Conservation (phyloP, 2,113 vertebrate genomes). For the Apus apus region DNA sequence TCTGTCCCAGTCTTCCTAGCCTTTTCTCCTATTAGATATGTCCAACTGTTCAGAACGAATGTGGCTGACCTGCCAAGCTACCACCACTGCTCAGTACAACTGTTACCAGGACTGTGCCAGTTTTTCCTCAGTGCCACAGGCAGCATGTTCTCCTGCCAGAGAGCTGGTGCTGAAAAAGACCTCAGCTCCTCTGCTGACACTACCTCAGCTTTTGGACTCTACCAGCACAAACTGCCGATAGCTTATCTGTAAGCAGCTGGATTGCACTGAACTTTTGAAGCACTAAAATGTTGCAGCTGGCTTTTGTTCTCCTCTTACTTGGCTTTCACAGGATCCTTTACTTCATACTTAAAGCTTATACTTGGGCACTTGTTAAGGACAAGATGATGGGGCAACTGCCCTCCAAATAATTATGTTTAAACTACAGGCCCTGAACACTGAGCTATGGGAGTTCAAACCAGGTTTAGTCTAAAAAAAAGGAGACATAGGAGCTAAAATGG, state of each 20-base stretch:
- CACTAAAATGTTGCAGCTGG: background rate
- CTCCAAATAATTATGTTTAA: background rate
- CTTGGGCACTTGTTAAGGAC: background rate
- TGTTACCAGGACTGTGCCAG: background rate
- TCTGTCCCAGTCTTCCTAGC: background rate
- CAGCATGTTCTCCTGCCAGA: background rate
- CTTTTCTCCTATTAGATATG: background rate
- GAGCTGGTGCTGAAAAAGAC: background rate
- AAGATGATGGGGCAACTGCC: background rate
- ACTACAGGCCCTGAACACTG: background rate
- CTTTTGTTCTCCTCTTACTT: background rate
- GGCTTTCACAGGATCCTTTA: background rate
- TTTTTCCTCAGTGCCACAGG: background rate
- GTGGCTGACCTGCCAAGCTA: background rate
- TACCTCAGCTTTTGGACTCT: background rate
- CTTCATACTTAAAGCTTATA: background rate
- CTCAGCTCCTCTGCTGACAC: accelerated
- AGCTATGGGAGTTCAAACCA: background rate
- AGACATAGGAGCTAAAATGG: background rate
- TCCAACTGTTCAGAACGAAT: background rate
- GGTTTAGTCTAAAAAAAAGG: background rate
- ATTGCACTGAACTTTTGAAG: background rate
- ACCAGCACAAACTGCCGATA: accelerated
- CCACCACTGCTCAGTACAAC: accelerated
- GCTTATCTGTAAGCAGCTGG: background rate